These are phyloP conservation scores for Chelon auratus DNA, from an alignment of 2,797 vertebrate genomes.

Conservation along the genomic window DNA sequence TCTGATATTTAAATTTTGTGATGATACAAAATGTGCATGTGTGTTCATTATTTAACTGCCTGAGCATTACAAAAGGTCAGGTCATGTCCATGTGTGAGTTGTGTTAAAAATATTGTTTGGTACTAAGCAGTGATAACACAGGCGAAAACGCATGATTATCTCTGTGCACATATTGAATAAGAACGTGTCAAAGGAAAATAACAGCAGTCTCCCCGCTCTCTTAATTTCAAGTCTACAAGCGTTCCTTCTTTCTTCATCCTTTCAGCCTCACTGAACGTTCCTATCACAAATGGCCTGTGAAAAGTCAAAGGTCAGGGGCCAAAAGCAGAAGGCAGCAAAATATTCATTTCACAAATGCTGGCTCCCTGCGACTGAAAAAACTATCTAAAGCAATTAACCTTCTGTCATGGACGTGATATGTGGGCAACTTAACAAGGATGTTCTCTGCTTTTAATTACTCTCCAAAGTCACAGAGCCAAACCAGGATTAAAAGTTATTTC, in stretches of 20 bases:
- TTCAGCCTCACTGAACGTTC: constrained; percentile 2
- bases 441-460: constrained; percentile 74
- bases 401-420: constrained; percentile 64
- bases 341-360: constrained; percentile 62
- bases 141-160: constrained; percentile 1
- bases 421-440: constrained; percentile 58
- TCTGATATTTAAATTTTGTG: neutral
- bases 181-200: constrained; percentile 11
- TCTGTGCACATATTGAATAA: neutral
- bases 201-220: neutral
- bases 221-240: neutral
- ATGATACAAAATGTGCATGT: neutral
- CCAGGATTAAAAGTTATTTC: constrained; percentile 70
- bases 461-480: constrained; percentile 41
- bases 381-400: constrained; percentile 78
- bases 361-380: constrained; percentile 35
- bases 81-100: neutral
- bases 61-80: neutral
- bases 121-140: neutral
- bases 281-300: constrained; percentile 28
- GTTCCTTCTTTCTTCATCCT: neutral
- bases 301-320: constrained; percentile 47
- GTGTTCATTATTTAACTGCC: neutral
- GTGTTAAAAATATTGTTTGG: neutral
- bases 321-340: constrained; percentile 55